A percentile compares a stretch with the other conserved stretches of the same genome.
Evolutionary conservation across 1,140 invertebrate species (phyloP).

Genomic region (Trichonephila clavata): DNA sequence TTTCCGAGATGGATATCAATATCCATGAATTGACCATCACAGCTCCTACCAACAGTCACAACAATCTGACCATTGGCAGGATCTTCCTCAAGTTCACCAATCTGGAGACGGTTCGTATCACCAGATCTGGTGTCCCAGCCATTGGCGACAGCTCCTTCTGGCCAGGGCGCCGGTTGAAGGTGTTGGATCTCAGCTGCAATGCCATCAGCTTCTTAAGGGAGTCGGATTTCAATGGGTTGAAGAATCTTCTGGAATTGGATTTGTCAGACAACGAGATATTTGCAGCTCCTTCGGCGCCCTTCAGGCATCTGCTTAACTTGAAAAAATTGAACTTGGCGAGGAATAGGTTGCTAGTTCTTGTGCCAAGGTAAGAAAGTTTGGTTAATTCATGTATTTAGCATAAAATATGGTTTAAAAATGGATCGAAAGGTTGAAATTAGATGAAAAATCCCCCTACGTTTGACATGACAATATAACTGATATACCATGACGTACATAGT

Average conservation of each 20-base stretch:
- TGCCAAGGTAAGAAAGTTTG: constrained; percentile 80
- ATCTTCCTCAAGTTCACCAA: constrained; percentile 86
- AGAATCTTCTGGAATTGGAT: constrained; percentile 81
- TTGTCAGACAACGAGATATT: constrained; percentile 83
- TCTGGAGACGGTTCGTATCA: constrained; percentile 88
- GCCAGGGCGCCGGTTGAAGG: constrained; percentile 86
- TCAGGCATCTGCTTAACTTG: constrained; percentile 86
- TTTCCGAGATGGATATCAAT: constrained; percentile 84
- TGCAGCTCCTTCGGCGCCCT: constrained; percentile 86
- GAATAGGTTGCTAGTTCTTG: constrained; percentile 87
- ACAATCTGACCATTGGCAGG: constrained; percentile 87
- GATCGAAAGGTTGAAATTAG: too few species aligned
- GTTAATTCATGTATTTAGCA: not conserved
- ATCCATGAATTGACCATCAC: constrained; percentile 87
- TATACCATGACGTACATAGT: too few species aligned
- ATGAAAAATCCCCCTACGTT: too few species aligned
- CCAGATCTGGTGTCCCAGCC: constrained; percentile 88
- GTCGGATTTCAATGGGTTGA: constrained; percentile 81
- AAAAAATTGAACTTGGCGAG: constrained; percentile 86
- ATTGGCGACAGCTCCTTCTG: constrained; percentile 90
- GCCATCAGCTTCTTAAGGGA: constrained; percentile 86
- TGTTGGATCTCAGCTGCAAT: constrained; percentile 88
- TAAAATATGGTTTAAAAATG: too few species aligned
- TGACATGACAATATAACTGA: too few species aligned
- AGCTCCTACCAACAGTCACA: constrained; percentile 85